These are phyloP conservation scores for Morone saxatilis DNA, from an alignment of 2,113 vertebrate species.

Conservation along the genomic window DNA sequence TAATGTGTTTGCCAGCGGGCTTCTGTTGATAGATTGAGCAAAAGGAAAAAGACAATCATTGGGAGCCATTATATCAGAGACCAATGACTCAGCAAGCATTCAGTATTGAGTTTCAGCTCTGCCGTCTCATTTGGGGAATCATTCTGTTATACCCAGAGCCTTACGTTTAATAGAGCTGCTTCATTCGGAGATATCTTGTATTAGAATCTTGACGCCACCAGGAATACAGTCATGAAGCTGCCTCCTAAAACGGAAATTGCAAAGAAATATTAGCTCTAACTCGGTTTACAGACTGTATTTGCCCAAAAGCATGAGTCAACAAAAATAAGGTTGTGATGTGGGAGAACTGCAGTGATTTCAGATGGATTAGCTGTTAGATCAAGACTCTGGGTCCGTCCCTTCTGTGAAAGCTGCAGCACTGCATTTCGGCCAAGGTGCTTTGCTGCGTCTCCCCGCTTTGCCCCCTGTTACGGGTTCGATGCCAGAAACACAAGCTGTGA, in stretches of 20 bases:
- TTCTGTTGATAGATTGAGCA: slow-evolving; percentile 39
- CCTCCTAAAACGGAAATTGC: slow-evolving; percentile 14
- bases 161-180: slow-evolving; percentile 14
- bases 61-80: slow-evolving; percentile 50
- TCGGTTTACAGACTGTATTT: neutral
- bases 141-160: slow-evolving; percentile 39
- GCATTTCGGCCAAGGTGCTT: slow-evolving; percentile 25
- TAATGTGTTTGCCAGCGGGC: slow-evolving; percentile 46
- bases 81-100: slow-evolving; percentile 52
- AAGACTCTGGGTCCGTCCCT: slow-evolving; percentile 13
- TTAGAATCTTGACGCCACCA: slow-evolving; percentile 23
- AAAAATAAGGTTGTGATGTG: neutral
- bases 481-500: slow-evolving; percentile 65
- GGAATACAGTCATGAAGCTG: slow-evolving; percentile 1
- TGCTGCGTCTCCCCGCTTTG: neutral
- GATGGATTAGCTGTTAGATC: slow-evolving; percentile 18
- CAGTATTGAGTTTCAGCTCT: slow-evolving; percentile 50
- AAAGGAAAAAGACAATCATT: slow-evolving; percentile 66
- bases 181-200: slow-evolving; percentile 29
- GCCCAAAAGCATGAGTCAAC: neutral
- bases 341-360: slow-evolving; percentile 6
- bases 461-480: slow-evolving; percentile 17
- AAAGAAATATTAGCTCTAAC: neutral
- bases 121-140: slow-evolving; percentile 37
- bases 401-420: slow-evolving; percentile 3